Base-by-base conservation (phyloP, 2,113 vertebrate genomes). In the Castor canadensis region DNA sequence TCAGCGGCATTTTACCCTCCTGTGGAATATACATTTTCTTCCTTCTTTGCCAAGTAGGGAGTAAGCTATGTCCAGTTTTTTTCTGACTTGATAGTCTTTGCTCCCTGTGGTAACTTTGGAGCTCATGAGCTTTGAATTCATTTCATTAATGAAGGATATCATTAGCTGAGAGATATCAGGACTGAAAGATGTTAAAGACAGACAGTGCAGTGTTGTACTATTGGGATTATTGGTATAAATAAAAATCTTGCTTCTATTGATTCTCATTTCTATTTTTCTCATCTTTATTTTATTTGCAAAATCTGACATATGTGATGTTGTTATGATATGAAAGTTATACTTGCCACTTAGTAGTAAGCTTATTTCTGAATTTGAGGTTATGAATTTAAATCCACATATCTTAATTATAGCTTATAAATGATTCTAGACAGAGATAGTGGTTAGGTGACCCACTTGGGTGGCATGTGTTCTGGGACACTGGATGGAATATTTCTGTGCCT, bases 231-330 rank as follows among this genome's bases (percentile, higher is more conserved):
- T 75, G 72, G 9, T 1, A 79, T 52, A 92, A 80, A 35, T 47
- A 12, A 58, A 89, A 89, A 20, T 16, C 13, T 89, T 91, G 43
- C 12, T 77, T 92, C 67, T 60, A 35, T 47, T 58, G 24, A 6
- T 79, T 89, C 38, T 76, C 24, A 49, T 87, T 49, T 92, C 28
- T 75, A 83, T 79, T 89, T 75, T 94, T 67, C 54, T 90, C 12
- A 92, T 38, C 32, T 94, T 87, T 30, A 87, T 83, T 82, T 87
- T n/a, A 71, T 73, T 26, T 47, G 13, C 9, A 54, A 93, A 71
- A 76, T 87, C 12, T 56, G 71, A 80, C 87, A 85, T n/a, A 80
- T 69, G 1, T 19, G 58, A 47, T 72, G 2, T 24, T 77, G 91
- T 87, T 5, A 6, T 67, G 16, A 75, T 54, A 5, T 28, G 77